A percentile compares a stretch with the other conserved stretches of the same genome.
These are phyloP conservation scores for Hyles lineata DNA, from an alignment of 2,888 invertebrate genomes.

Conservation along the genomic window DNA sequence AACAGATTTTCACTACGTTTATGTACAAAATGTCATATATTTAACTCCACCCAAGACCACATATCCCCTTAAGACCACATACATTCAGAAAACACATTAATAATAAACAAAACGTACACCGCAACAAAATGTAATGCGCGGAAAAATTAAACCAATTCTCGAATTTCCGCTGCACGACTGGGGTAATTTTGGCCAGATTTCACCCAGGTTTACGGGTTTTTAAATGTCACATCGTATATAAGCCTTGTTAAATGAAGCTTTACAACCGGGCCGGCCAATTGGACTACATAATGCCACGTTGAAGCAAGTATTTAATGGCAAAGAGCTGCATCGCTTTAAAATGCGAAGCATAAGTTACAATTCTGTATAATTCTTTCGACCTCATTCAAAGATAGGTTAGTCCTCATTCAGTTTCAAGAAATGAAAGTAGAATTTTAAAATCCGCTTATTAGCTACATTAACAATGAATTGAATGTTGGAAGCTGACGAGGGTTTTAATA, in stretches of 20 bases:
- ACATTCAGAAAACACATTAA: conserved; percentile 15
- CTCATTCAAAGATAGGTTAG: not conserved
- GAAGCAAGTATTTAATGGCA: conserved; percentile 9
- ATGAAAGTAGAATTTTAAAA: not conserved
- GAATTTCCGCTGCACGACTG: conserved; percentile 11
- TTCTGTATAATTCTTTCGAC: not conserved
- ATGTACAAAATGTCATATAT: not conserved
- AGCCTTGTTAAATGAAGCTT: conserved; percentile 27
- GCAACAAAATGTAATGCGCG: conserved; percentile 2
- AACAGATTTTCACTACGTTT: not conserved
- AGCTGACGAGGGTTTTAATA: not conserved
- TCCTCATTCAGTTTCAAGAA: not conserved
- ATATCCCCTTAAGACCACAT: not conserved
- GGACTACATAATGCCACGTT: conserved; percentile 10
- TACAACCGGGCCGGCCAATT: conserved; percentile 12
- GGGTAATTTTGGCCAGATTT: conserved; percentile 28
- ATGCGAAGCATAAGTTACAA: not conserved
- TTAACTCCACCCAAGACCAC: not conserved
- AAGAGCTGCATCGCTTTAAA: conserved; percentile 4
- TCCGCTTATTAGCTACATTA: not conserved
- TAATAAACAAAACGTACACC: conserved; percentile 14
- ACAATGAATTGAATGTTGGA: not conserved
- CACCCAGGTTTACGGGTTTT: conserved; percentile 36
- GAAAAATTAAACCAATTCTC: conserved; percentile 12
- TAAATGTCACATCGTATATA: conserved; percentile 30